These are phyloP conservation scores for Epinotia nisella DNA, from an alignment of 2,888 invertebrate genomes.

Conservation along the genomic window DNA sequence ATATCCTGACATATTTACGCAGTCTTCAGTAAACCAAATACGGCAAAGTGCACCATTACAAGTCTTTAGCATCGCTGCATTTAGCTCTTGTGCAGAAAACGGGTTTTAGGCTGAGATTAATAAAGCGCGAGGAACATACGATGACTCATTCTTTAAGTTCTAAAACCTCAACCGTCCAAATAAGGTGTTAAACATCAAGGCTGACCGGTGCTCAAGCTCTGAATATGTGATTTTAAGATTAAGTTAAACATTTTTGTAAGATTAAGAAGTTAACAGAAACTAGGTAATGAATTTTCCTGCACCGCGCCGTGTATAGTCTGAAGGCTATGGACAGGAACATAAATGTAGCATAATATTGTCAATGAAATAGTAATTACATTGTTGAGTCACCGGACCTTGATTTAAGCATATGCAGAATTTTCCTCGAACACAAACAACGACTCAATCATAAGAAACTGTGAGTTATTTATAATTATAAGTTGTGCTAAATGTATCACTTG, in stretches of 20 bases:
- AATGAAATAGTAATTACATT: constrained; percentile 35
- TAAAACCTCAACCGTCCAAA: constrained; percentile 34
- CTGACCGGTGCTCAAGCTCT: not conserved
- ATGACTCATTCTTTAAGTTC: constrained; percentile 33
- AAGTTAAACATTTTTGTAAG: constrained; percentile 9
- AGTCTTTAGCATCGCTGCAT: constrained; percentile 6
- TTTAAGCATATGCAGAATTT: constrained; percentile 15
- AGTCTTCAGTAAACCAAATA: constrained; percentile 18
- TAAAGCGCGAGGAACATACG: constrained; percentile 16
- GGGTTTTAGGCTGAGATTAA: constrained; percentile 9
- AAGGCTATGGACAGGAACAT: constrained; percentile 25
- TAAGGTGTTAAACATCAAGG: constrained; percentile 40
- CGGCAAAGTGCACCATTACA: constrained; percentile 9
- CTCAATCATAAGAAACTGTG: constrained; percentile 5
- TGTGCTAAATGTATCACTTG: constrained; percentile 14
- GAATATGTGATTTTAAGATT: not conserved
- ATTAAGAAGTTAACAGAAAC: constrained; percentile 16
- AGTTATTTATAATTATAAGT: constrained; percentile 22
- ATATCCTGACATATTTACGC: not conserved
- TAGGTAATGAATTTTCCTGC: constrained; percentile 30
- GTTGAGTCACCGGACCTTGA: constrained; percentile 33
- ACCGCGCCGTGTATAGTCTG: constrained; percentile 7
- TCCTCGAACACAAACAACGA: constrained; percentile 19
- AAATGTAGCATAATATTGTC: constrained; percentile 37
- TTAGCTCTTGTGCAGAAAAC: constrained; percentile 20